Evolutionary conservation across 2,797 vertebrate genomes (phyloP), one percentile per base, ranked within the genome.

Genomic region (Acestrorhynchus altus): DNA sequence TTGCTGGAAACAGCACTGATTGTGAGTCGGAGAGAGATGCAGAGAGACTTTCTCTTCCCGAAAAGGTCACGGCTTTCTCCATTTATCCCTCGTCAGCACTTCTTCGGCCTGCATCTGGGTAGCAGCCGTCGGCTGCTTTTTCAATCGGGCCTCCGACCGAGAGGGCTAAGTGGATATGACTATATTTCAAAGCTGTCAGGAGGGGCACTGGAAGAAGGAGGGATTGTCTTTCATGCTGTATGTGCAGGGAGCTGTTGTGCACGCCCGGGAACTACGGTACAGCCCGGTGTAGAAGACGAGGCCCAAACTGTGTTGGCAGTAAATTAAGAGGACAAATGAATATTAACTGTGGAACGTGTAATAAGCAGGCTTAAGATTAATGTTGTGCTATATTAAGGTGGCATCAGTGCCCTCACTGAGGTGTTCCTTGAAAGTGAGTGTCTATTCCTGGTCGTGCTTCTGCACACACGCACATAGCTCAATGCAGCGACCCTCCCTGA

Each of bases 61-160:
- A 66, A 82, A 84, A 84, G 83, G 80, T 80, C 78, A 78, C 42
- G 49, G 67, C 52, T 52, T 44, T 74, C 28, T 63, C 70, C 52
- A 42, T 74, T 76, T 70, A 71, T 80, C 80, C 75, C 51, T 57
- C 44, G 61, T 82, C 80, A 84, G 82, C 78, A 80, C 65, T 79
- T 74, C 71, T 31, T 57, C 64, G 26, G 42, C 28, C 44, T 6
- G 35, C 49, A 46, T 47, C 47, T 26, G 64, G 40, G 24, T 47
- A 42, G 39, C 8, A 39, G 42, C 13, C 20, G 10, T 39, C 2
- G 44, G 8, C 52, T 42, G 63, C 59, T 67, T 89, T 89, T 90
- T 86, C 82, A 88, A 89, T 90, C 86, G 63, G 80, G 80, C 81
- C 87, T 86, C 69, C 72, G 64, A 18, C 39, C 71, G 82, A 87